Base-by-base conservation (phyloP, 2,888 invertebrate genomes). In the Lasioglossum vierecki region DNA sequence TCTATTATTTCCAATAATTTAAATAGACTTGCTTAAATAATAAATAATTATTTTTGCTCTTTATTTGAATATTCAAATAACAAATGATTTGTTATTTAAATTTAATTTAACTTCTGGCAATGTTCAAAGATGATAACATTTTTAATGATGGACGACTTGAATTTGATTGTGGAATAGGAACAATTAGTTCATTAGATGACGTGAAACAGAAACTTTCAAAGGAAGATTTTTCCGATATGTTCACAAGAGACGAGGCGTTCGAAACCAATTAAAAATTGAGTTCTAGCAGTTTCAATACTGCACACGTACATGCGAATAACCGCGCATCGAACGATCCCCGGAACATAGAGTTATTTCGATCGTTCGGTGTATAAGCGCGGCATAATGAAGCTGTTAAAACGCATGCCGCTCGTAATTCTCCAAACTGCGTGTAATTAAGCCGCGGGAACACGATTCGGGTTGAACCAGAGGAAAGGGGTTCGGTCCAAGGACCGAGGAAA, bases 371-470 rank as follows among this genome's bases (percentile, higher is more conserved):
- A 84, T 79, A 84, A 84, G 63, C 57, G 30, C 46, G 35, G 49
- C 71, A 46, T 53, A 84, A 84, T 71, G 63, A 76, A 76, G 72
- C 72, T 30, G 76, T 82, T 53, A n/a, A 81, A 53, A 53, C 39
- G 72, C 68, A 53, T 26, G 53, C 39, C 3, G 49, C 84, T 53
- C 73, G 82, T 74, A 49, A 84, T 70, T 76, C 77, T 41, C 30
- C 46, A 11, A 39, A 68, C 26, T 30, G 35, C 41, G 4, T 66
- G 22, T 30, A 80, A 82, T 75, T 82, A 73, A 84, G 68, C 11
- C 46, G 44, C 13, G 80, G 39, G 57, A 41, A 26, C 18, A 39
- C 30, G n/a, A 76, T 49, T 44, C 15, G 44, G 44, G 66, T 15
- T n/a, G 46, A 57, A 22, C 9, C 4, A 15, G 30, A 46, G 2